Conservation (phyloP, 2,888 invertebrate species). For the Drosophila putrida region DNA sequence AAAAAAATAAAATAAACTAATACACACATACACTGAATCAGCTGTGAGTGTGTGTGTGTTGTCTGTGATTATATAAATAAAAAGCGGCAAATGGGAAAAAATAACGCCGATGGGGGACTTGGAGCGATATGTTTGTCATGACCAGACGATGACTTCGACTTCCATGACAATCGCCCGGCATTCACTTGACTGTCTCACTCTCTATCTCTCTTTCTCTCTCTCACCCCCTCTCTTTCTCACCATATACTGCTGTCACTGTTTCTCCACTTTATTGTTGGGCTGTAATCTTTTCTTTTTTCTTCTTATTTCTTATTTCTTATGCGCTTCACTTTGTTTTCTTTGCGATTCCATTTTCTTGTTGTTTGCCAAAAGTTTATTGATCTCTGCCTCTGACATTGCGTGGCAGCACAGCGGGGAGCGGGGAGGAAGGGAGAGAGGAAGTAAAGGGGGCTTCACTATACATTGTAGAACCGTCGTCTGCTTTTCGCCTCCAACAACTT, state of each 20-base stretch:
- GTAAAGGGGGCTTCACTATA: conserved; percentile 1
- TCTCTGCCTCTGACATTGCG: conserved; percentile 58
- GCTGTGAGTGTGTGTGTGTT: conserved; percentile 21
- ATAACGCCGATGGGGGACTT: conserved; percentile 7
- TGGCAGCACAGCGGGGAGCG: conserved; percentile 29
- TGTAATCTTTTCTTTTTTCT: conserved; percentile 69
- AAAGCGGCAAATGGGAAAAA: conserved; percentile 14
- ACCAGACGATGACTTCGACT: conserved; percentile 61
- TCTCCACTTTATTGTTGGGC: conserved; percentile 56
- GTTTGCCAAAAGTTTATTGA: conserved; percentile 80
- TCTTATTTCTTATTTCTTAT: conserved; percentile 47
- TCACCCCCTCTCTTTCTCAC: conserved; percentile 1
- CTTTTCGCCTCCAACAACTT: conserved; percentile 39
- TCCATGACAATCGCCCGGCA: conserved; percentile 60
- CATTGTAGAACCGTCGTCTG: conserved; percentile 32
- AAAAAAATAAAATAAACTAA: conserved; percentile 43
- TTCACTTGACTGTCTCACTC: conserved; percentile 23
- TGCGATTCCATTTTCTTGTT: conserved; percentile 76
- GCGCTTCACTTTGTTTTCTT: conserved; percentile 76
- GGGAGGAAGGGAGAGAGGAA: neutral
- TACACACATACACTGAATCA: conserved; percentile 12
- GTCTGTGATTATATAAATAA: conserved; percentile 65
- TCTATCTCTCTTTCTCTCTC: neutral
- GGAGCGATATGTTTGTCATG: conserved; percentile 64
- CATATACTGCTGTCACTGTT: conserved; percentile 47